Evolutionary conservation across 2,797 vertebrate genomes (phyloP).

Genomic region (Lagorchestes hirsutus): DNA sequence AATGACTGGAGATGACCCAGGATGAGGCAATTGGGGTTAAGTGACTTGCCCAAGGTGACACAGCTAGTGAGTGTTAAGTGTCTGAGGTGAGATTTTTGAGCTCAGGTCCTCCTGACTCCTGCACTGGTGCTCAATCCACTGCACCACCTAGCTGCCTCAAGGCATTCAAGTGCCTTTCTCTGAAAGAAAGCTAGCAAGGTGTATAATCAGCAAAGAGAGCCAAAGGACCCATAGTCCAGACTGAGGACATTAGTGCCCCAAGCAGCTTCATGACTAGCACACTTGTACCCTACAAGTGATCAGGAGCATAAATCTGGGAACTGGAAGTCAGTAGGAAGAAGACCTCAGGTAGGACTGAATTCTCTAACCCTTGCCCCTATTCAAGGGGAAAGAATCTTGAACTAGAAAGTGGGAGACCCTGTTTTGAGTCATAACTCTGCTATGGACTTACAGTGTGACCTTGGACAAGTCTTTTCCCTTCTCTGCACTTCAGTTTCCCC

Average conservation of each 20-base stretch:
- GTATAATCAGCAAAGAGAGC: not conserved
- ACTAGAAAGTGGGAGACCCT: not conserved
- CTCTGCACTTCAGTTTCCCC: not conserved
- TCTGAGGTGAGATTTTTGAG: too few species aligned
- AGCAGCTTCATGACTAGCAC: not conserved
- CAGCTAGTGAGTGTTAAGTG: too few species aligned
- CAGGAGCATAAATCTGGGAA: not conserved
- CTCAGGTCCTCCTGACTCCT: too few species aligned
- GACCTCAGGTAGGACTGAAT: not conserved
- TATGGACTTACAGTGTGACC: not conserved
- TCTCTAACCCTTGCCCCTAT: not conserved
- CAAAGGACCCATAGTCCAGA: not conserved
- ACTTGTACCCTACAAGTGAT: not conserved
- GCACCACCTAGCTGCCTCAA: too few species aligned
- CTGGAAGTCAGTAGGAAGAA: fast-evolving
- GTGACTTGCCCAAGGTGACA: too few species aligned
- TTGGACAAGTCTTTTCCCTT: not conserved
- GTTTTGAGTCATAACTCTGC: not conserved
- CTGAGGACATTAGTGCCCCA: not conserved
- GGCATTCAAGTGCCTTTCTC: not conserved
- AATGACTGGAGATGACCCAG: too few species aligned
- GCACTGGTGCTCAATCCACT: too few species aligned
- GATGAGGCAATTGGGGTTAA: too few species aligned
- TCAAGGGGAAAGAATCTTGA: not conserved
- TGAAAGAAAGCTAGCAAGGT: not conserved